Evolutionary conservation across 1,140 invertebrate genomes (phyloP).

Genomic region (Solen grandis): DNA sequence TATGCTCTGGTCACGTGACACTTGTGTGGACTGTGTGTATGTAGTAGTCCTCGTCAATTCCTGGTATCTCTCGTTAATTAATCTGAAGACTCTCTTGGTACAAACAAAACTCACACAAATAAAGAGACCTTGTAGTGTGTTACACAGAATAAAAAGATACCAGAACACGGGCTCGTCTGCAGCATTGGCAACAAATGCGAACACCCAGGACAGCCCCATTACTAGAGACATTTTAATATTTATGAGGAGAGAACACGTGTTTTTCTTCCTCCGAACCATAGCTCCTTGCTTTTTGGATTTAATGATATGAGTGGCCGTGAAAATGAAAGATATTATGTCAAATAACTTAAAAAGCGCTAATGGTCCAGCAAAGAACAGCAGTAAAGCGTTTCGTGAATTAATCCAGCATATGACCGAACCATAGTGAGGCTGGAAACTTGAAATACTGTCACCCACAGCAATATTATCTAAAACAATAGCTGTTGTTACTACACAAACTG

Average conservation of each 20-base stretch:
- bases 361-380: slow-evolving; percentile 76
- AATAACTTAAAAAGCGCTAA: slow-evolving; percentile 71
- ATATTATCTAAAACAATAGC: slow-evolving; percentile 81
- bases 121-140: slow-evolving; percentile 68
- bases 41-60: too few relatives aligned
- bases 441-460: neutral
- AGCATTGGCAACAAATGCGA: slow-evolving; percentile 71
- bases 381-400: slow-evolving; percentile 60
- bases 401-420: slow-evolving; percentile 80
- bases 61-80: slow-evolving; percentile 17
- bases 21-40: too few relatives aligned
- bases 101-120: slow-evolving; percentile 59
- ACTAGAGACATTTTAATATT: slow-evolving; percentile 82
- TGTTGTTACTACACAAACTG: slow-evolving; percentile 80
- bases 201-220: slow-evolving; percentile 77
- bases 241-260: slow-evolving; percentile 75
- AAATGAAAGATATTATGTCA: slow-evolving; percentile 72
- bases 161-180: slow-evolving; percentile 52
- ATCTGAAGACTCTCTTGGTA: slow-evolving; percentile 44
- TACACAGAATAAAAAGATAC: slow-evolving; percentile 67
- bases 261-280: slow-evolving; percentile 36
- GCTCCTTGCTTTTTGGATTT: slow-evolving; percentile 57
- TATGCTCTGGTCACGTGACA: too few relatives aligned
- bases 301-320: slow-evolving; percentile 81
- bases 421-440: slow-evolving; percentile 58